Evolutionary conservation across 2,888 invertebrate species (phyloP).

Genomic region (Serrognathus titanus): DNA sequence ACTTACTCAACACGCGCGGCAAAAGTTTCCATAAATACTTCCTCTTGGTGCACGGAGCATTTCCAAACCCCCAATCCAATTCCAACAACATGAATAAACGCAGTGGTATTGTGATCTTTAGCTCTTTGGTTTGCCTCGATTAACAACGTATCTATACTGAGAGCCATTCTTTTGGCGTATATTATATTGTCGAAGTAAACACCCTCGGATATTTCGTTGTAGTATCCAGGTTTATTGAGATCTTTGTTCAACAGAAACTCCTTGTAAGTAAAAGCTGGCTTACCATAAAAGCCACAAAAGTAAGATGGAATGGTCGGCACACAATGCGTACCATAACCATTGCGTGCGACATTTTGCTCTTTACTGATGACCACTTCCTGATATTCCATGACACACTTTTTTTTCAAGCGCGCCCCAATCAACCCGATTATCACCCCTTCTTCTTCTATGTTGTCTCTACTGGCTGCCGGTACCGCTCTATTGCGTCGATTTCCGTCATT

Average conservation of each 20-base stretch:
- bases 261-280: constrained; percentile 5
- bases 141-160: constrained; percentile 46
- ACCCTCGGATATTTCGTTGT: constrained; percentile 24
- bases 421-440: constrained; percentile 52
- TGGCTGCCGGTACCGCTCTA: constrained; percentile 51
- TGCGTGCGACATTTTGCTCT: constrained; percentile 10
- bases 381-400: constrained; percentile 57
- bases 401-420: constrained; percentile 55
- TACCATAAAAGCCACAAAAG: constrained; percentile 11
- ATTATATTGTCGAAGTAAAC: constrained; percentile 43
- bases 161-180: constrained; percentile 43
- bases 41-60: constrained; percentile 30
- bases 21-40: constrained; percentile 33
- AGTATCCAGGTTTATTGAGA: constrained; percentile 9
- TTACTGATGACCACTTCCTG: constrained; percentile 53
- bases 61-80: constrained; percentile 38
- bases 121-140: constrained; percentile 48
- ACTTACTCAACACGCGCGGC: constrained; percentile 23
- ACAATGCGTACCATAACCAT: constrained; percentile 8
- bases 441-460: constrained; percentile 45
- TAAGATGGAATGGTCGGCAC: constrained; percentile 4
- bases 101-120: constrained; percentile 43
- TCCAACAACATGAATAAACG: constrained; percentile 46
- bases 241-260: constrained; percentile 11
- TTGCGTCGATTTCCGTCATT: constrained; percentile 56